A percentile compares a stretch with the other conserved stretches of the same genome.
Evolutionary conservation across 2,797 vertebrate species (phyloP).

Genomic region (Carcharodon carcharias): DNA sequence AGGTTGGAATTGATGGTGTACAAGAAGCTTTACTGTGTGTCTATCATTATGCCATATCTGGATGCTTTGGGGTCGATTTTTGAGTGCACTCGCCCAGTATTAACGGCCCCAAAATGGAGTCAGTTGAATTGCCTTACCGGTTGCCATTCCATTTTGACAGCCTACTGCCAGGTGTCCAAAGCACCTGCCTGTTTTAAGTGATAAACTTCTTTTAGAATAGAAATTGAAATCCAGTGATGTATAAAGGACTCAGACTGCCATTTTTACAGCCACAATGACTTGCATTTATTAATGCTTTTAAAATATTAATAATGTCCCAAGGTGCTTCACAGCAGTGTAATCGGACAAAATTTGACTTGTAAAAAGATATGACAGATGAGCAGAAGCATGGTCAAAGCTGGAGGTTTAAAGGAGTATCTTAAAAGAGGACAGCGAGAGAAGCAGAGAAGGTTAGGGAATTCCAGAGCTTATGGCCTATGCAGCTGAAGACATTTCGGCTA

Average conservation of each 20-base stretch:
- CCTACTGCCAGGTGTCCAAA: background rate
- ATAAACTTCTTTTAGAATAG: background rate
- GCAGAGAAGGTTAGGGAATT: no score
- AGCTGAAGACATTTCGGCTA: no score
- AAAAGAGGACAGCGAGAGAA: no score
- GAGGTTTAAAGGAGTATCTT: no score
- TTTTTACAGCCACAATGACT: background rate
- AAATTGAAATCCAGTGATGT: background rate
- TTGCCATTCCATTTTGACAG: background rate
- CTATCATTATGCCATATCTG: background rate
- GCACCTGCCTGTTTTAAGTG: background rate
- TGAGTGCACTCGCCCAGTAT: background rate
- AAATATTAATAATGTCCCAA: no score
- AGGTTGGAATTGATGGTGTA: background rate
- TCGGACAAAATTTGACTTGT: no score
- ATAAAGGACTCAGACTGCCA: background rate
- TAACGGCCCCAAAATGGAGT: background rate
- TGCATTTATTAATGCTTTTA: background rate
- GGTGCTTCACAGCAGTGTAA: no score
- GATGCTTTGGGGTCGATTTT: background rate
- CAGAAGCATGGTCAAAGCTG: no score
- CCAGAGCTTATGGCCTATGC: no score
- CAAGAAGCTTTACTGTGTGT: background rate
- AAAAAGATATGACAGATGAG: no score
- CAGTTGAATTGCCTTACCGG: background rate